Evolutionary conservation across 1,140 invertebrate genomes (phyloP), one percentile per base, ranked within the genome.

Genomic region (Harpegnathos saltator): DNA sequence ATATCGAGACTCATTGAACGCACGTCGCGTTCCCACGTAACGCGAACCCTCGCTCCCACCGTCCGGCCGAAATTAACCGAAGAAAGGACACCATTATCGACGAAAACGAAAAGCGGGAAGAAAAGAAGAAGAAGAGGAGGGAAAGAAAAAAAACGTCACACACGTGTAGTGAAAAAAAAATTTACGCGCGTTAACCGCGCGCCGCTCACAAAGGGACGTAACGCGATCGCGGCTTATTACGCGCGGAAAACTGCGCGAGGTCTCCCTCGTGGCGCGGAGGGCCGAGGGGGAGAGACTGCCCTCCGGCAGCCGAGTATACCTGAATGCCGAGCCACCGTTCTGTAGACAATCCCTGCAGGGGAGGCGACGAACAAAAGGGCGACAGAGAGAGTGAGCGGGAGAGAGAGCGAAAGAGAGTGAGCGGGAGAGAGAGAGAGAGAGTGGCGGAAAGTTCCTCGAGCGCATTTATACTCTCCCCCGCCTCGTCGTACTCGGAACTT

Each of bases 401-500:
- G 50, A 66, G 50, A n/a, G 24, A 33, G 15, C 65, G 56, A 24
- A 50, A 7, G 50, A 77, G 58, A 33, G 50, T n/a, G n/a, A 24
- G 50, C 26, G 29, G 19, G 29, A 29, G 14, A 24, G n/a, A 2
- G 50, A 33, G 19, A n/a, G 14, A 17, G 1, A 22, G 17, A 3
- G 52, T 52, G 52, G 52, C 14, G 17, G 74, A 88, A 88, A 88
- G 74, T 88, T 88, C 71, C 72, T 88, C 85, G 83, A 89, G 87
- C 86, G 84, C 87, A 87, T 89, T 89, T 89, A 87, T 89, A 89
- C 83, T 78, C 83, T 82, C 84, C 77, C 65, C 69, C 38, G 7
- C 38, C 38, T 44, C 38, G 3, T 44, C 38, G 38, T 9, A 9
- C 38, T 82, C 72, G 83, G 68, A 89, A 89, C 86, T 89, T 89